Evolutionary conservation across 2,888 invertebrate species (phyloP).

Genomic region (Ectemnius continuus): DNA sequence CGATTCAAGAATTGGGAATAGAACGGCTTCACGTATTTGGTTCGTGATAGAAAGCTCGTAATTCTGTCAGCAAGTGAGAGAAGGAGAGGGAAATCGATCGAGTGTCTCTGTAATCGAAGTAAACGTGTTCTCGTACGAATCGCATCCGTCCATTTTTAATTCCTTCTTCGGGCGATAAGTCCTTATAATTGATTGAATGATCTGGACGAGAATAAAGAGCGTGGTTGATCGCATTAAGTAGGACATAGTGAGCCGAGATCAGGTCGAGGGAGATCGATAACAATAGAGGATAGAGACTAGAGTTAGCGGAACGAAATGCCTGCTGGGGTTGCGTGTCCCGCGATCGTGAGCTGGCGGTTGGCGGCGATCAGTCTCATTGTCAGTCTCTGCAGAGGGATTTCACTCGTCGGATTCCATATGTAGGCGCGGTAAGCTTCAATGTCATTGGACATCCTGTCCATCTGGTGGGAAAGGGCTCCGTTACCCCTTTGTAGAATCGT

Average conservation of each 20-base stretch:
- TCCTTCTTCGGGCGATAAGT: too few relatives aligned
- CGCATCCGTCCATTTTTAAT: too few relatives aligned
- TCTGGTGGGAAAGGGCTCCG: slow-evolving; percentile 25
- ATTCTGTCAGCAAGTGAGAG: slow-evolving; percentile 20
- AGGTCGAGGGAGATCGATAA: slow-evolving; percentile 50
- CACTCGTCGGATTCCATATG: slow-evolving; percentile 54
- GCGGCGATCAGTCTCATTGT: slow-evolving; percentile 45
- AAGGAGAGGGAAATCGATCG: too few relatives aligned
- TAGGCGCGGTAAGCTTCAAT: slow-evolving; percentile 57
- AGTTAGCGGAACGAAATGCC: slow-evolving; percentile 64
- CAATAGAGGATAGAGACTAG: slow-evolving; percentile 10
- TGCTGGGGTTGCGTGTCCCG: not conserved
- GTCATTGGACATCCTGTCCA: slow-evolving; percentile 22
- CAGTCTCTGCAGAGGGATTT: slow-evolving; percentile 14
- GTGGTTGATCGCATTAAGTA: slow-evolving; percentile 41
- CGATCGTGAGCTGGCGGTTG: too few relatives aligned
- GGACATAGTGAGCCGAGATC: slow-evolving; percentile 42
- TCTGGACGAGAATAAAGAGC: not conserved
- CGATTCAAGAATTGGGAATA: slow-evolving; percentile 30
- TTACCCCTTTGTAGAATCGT: too few relatives aligned
- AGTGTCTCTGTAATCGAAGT: too few relatives aligned
- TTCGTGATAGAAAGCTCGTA: slow-evolving; percentile 49
- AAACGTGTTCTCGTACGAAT: too few relatives aligned
- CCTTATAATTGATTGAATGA: too few relatives aligned
- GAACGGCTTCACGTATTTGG: not conserved